phyloP scores from a whole-genome alignment of 2,888 invertebrate genomes.

The Microctonus hyperodae region DNA sequence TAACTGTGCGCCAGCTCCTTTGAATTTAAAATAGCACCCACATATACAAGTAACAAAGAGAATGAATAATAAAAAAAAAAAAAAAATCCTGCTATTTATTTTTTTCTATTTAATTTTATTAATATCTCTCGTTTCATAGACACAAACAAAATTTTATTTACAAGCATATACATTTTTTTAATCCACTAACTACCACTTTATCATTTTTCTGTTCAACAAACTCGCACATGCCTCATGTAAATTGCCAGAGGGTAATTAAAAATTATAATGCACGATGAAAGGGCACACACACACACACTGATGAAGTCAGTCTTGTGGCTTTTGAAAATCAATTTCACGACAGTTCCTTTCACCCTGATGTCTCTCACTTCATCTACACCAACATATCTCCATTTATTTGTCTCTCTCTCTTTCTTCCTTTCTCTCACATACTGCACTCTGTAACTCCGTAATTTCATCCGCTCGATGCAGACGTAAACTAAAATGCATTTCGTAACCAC shows the following conservation, averaged over 20 bases:
- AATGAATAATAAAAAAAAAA: slow-evolving; percentile 26
- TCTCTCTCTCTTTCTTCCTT: background rate
- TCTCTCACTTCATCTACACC: background rate
- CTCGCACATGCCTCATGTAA: background rate
- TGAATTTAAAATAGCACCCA: slow-evolving; percentile 32
- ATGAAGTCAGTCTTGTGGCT: slow-evolving; percentile 17
- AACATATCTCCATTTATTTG: background rate
- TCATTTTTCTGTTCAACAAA: slow-evolving; percentile 1
- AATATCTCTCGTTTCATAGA: too few species aligned
- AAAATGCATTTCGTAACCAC: slow-evolving; percentile 2
- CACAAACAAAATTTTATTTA: background rate
- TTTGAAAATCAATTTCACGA: slow-evolving; percentile 24
- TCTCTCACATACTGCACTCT: background rate
- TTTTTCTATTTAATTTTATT: slow-evolving; percentile 6
- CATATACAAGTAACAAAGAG: slow-evolving; percentile 1
- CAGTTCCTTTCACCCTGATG: background rate
- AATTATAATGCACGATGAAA: slow-evolving; percentile 27
- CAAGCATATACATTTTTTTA: background rate
- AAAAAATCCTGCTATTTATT: background rate
- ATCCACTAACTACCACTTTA: too few species aligned
- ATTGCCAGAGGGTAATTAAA: slow-evolving; percentile 29
- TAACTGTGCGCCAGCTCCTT: slow-evolving; percentile 27
- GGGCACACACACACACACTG: background rate
- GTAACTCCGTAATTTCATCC: background rate
- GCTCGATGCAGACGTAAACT: background rate